phyloP scores from a whole-genome alignment of 1,140 invertebrate genomes.

The Aradophagus sp. region DNA sequence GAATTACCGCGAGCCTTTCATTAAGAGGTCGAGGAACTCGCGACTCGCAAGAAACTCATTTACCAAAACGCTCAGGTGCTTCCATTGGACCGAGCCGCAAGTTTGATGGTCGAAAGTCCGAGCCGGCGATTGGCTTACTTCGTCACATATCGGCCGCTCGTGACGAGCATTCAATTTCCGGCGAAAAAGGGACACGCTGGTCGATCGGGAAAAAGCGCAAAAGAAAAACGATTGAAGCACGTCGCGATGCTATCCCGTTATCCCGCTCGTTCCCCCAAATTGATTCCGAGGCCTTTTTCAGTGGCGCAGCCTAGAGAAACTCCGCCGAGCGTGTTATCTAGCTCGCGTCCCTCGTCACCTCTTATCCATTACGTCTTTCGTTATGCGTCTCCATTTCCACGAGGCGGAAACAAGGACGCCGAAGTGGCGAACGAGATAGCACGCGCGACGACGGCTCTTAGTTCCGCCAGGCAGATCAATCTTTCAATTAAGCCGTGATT shows the following conservation, averaged over 20 bases:
- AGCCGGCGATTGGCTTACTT: conserved; percentile 36
- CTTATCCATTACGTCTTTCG: conserved; percentile 59
- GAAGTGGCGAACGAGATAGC: conserved; percentile 25
- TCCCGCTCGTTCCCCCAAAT: conserved; percentile 63
- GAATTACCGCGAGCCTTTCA: too few species aligned
- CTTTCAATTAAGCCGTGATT: conserved; percentile 65
- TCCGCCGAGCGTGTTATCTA: conserved; percentile 63
- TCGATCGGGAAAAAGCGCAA: conserved; percentile 34
- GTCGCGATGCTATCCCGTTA: conserved; percentile 49
- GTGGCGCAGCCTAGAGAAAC: conserved; percentile 30
- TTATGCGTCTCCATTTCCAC: conserved; percentile 32
- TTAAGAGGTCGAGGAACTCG: background rate
- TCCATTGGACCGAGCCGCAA: conserved; percentile 9
- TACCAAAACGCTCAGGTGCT: conserved; percentile 38
- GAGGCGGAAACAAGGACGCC: background rate
- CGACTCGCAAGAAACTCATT: conserved; percentile 19
- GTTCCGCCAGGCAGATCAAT: conserved; percentile 60
- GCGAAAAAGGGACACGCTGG: conserved; percentile 26
- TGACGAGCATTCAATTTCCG: conserved; percentile 57
- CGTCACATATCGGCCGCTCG: conserved; percentile 42
- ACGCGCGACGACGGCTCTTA: conserved; percentile 42
- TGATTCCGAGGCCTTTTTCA: conserved; percentile 65
- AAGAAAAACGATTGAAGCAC: conserved; percentile 43
- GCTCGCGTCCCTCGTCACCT: conserved; percentile 59
- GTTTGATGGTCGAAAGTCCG: conserved; percentile 38